Evolutionary conservation across 2,888 invertebrate species (phyloP), one percentile per base, ranked within the genome.

Genomic region (Hydraecia micacea): DNA sequence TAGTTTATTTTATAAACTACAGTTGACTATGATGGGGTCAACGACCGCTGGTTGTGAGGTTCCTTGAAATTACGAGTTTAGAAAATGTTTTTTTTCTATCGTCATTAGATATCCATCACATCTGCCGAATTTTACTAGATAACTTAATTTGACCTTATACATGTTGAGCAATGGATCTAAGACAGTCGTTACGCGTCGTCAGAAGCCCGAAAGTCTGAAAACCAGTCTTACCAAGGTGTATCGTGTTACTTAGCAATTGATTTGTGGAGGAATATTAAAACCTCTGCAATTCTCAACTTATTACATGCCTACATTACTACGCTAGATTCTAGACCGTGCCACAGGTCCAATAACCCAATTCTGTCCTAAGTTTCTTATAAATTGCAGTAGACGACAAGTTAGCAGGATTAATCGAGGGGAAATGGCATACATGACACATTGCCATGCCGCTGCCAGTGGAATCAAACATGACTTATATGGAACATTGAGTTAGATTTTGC

Each of bases 301-400:
- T 39, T 18, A 63, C n/a, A 74, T n/a, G 73, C 55, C 8, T 46
- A 66, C 65, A 77, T 77, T 72, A 72, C 36, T 1, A 7, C 9
- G 5, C 32, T 84, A 66, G 55, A 42, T 52, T 72, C 62, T 78
- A 85, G 81, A 49, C 25, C n/a, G 58, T 32, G 46, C 39, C 52
- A 25, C 32, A 58, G 71, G 60, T 74, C 42, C 62, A 58, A 55
- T 75, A 85, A 85, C 84, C 86, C 79, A 85, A 76, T 85, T 85
- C 83, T 85, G 84, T 85, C 86, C 42, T 21, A 86, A 85, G 73
- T 85, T 84, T 85, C 79, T 79, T 82, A 85, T 72, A 85, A 85
- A 85, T 85, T 82, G 84, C 83, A 68, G 32, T 82, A 36, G 79
- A 79, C 52, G 84, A 85, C 84, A 85, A 85, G 86, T 85, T 65